These are phyloP conservation scores for Dicrostonyx torquatus DNA, from an alignment of 2,797 vertebrate genomes.

Conservation along the genomic window DNA sequence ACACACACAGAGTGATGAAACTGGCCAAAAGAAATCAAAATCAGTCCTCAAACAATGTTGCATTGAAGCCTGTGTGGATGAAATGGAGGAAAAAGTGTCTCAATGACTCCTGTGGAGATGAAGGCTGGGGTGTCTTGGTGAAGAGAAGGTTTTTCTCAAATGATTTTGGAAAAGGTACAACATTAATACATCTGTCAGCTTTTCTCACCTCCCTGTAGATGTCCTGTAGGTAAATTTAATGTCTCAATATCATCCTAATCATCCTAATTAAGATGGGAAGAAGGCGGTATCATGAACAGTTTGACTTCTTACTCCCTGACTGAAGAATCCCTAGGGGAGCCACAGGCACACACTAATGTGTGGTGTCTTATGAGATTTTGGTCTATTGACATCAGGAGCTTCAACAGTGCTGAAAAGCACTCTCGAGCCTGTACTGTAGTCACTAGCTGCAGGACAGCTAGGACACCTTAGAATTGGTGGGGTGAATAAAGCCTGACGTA, in stretches of 20 bases:
- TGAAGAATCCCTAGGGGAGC: neutral
- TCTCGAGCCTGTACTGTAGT: neutral
- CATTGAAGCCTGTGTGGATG: neutral
- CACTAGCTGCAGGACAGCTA: neutral
- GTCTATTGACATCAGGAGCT: neutral
- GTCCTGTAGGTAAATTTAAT: neutral
- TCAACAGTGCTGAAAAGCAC: neutral
- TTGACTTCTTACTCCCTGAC: neutral
- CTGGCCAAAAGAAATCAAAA: neutral
- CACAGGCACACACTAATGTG: neutral
- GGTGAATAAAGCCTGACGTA: neutral
- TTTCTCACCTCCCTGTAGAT: neutral
- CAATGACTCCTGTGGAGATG: neutral
- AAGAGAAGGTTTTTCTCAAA: neutral
- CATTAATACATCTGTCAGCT: neutral
- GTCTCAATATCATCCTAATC: neutral
- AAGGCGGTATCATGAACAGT: neutral
- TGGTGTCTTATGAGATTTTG: neutral
- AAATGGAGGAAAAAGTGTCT: neutral
- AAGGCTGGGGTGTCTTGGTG: neutral
- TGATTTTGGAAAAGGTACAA: neutral
- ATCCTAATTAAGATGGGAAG: neutral
- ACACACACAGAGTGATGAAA: neutral
- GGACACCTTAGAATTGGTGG: neutral
- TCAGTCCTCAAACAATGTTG: neutral